Percentiles rank a stretch among this genome's conserved stretches.
phyloP scores from a whole-genome alignment of 2,888 invertebrate genomes.

The Tupiocoris notatus region DNA sequence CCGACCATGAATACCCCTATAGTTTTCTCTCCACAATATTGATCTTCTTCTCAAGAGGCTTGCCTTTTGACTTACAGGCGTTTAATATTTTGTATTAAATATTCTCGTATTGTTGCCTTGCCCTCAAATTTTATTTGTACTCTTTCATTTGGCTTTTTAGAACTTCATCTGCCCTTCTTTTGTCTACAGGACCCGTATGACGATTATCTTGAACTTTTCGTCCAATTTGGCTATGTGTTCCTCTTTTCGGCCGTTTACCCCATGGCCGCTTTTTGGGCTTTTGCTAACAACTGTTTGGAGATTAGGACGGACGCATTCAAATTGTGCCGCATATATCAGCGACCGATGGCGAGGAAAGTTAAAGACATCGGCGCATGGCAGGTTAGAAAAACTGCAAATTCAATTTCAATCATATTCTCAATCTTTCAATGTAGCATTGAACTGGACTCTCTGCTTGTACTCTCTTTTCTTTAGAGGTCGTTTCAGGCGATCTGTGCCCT shows the following conservation, averaged over 20 bases:
- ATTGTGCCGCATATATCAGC: slow-evolving; percentile 66
- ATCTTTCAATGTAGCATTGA: not conserved
- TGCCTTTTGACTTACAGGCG: too few relatives aligned
- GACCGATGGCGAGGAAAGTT: slow-evolving; percentile 66
- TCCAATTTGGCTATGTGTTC: slow-evolving; percentile 77
- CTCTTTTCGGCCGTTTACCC: slow-evolving; percentile 76
- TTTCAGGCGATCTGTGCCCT: slow-evolving; percentile 68
- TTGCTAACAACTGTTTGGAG: slow-evolving; percentile 72
- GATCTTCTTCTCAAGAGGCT: too few relatives aligned
- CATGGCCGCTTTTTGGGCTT: slow-evolving; percentile 70
- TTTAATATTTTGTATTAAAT: too few relatives aligned
- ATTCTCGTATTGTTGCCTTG: too few relatives aligned
- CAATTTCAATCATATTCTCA: too few relatives aligned
- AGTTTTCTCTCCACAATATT: too few relatives aligned
- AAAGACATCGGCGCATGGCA: slow-evolving; percentile 77
- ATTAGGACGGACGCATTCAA: slow-evolving; percentile 74
- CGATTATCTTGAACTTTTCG: slow-evolving; percentile 74
- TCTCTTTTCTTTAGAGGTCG: slow-evolving; percentile 57
- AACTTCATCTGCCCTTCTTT: too few relatives aligned
- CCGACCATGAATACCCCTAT: too few relatives aligned
- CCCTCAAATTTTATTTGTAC: too few relatives aligned
- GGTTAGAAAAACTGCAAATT: slow-evolving; percentile 56
- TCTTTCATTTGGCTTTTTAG: too few relatives aligned
- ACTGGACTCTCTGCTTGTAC: not conserved
- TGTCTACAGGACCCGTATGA: slow-evolving; percentile 69